These are phyloP conservation scores for Blennius ocellaris DNA, from an alignment of 2,113 vertebrate genomes.

Conservation along the genomic window DNA sequence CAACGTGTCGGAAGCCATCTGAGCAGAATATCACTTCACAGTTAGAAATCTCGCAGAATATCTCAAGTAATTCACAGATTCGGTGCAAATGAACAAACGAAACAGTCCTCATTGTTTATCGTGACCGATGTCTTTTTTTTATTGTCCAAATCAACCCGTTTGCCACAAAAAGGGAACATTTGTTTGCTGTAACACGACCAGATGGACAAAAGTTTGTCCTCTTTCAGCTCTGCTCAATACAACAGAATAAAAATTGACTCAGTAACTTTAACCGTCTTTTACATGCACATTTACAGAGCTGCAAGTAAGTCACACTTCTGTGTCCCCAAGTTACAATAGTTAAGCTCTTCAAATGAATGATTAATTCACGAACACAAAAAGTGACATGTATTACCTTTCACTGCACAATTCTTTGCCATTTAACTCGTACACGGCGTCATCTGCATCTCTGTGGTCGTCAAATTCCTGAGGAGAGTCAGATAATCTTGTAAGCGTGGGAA, in stretches of 20 bases:
- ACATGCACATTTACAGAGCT: not conserved
- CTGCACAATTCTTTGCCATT: slow-evolving; percentile 93
- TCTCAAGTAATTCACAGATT: not conserved
- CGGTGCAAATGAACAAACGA: not conserved
- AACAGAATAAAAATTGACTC: too few species aligned
- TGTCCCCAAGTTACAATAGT: not conserved
- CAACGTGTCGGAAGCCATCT: not conserved
- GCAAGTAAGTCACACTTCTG: not conserved
- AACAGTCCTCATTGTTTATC: not conserved
- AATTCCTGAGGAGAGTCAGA: slow-evolving; percentile 85
- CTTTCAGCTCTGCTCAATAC: too few species aligned
- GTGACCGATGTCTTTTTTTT: not conserved
- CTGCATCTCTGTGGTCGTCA: slow-evolving; percentile 93
- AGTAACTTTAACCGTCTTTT: too few species aligned
- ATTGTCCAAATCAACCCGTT: not conserved
- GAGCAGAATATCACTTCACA: not conserved
- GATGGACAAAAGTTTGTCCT: not conserved
- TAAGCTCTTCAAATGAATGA: not conserved
- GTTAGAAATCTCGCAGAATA: not conserved
- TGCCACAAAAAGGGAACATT: not conserved
- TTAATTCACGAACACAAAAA: too few species aligned
- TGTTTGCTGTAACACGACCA: not conserved
- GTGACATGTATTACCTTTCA: slow-evolving; percentile 84
- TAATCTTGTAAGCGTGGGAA: not conserved
- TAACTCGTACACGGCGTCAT: slow-evolving; percentile 93